Evolutionary conservation across 2,113 vertebrate genomes (phyloP), one percentile per base, ranked within the genome.

Genomic region (Hipposideros armiger): DNA sequence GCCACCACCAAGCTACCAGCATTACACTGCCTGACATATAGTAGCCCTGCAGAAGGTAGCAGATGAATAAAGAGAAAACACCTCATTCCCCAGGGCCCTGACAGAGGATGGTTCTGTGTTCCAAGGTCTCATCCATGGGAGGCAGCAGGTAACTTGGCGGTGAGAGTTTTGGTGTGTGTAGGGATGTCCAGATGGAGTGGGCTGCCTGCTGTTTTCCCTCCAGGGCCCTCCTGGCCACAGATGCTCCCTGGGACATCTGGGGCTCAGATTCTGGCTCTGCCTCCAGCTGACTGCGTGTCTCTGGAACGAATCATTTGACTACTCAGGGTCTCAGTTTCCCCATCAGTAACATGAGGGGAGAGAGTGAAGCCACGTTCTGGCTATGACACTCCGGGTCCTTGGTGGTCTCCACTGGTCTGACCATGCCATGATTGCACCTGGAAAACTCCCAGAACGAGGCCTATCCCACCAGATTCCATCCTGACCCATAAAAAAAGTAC

Each of bases 101-200:
- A 52, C 20, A 36, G 32, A 36, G 20, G 62, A 17, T 5, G 32
- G 36, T 50, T 78, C 47, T 1, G 6, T 58, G 8, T 64, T 26
- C n/a, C 32, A 9, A 0, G 7, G 50, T 60, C 50, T 47, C 50
- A 14, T 14, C 6, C 15, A 0, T 7, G 28, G 58, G 8, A 66
- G 36, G 64, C 40, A 73, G 70, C 62, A 52, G 45, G 13, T 15
- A 69, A 42, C 1, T 30, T 0, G 0, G 50, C 30, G 22, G 7
- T 17, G 66, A 60, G 54, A 60, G 22, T 32, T 26, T 11, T 26
- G 52, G 17, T 30, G 30, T 8, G 32, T 14, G 24, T 3, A 10
- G 32, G 24, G 20, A 2, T 17, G 36, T 73, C 20, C 77, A 36
- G 40, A 20, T 5, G 78, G 77, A 54, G 47, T 11, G 28, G 16